These are phyloP conservation scores for Mechanitis mazaeus DNA, from an alignment of 2,888 invertebrate species.

Conservation along the genomic window DNA sequence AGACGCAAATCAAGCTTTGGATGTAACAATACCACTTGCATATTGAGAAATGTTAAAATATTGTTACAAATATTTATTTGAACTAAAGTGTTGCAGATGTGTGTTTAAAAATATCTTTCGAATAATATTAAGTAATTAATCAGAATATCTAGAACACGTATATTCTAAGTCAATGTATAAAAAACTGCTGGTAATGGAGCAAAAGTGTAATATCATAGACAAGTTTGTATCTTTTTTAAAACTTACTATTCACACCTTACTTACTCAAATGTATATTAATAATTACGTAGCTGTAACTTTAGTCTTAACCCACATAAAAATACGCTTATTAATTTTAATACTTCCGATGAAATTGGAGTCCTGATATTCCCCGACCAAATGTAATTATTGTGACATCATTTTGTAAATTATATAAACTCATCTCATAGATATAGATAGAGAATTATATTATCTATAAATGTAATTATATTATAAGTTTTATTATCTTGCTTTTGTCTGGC, in stretches of 20 bases:
- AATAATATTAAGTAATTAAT: not conserved
- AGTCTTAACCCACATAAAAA: conserved; percentile 67
- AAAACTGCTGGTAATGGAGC: conserved; percentile 32
- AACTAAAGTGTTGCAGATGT: not conserved
- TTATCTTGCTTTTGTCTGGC: conserved; percentile 15
- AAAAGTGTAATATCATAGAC: conserved; percentile 22
- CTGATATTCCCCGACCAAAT: conserved; percentile 75
- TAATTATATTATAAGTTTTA: conserved; percentile 32
- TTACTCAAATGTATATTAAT: conserved; percentile 15
- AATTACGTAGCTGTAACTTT: conserved; percentile 26
- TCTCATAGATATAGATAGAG: conserved; percentile 59
- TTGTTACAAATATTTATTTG: too few relatives aligned
- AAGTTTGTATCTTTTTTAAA: conserved; percentile 23
- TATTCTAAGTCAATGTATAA: conserved; percentile 25
- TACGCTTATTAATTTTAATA: conserved; percentile 77
- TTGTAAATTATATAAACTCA: conserved; percentile 58
- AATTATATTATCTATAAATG: conserved; percentile 36
- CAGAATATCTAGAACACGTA: not conserved
- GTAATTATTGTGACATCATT: conserved; percentile 63
- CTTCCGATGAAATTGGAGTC: conserved; percentile 74
- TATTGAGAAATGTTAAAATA: too few relatives aligned
- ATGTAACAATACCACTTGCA: too few relatives aligned
- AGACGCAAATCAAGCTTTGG: too few relatives aligned
- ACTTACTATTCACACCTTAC: conserved; percentile 23
- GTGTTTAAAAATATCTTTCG: not conserved